Conservation (phyloP, 2,888 invertebrate genomes). For the Hemicrepidius hirtus region DNA sequence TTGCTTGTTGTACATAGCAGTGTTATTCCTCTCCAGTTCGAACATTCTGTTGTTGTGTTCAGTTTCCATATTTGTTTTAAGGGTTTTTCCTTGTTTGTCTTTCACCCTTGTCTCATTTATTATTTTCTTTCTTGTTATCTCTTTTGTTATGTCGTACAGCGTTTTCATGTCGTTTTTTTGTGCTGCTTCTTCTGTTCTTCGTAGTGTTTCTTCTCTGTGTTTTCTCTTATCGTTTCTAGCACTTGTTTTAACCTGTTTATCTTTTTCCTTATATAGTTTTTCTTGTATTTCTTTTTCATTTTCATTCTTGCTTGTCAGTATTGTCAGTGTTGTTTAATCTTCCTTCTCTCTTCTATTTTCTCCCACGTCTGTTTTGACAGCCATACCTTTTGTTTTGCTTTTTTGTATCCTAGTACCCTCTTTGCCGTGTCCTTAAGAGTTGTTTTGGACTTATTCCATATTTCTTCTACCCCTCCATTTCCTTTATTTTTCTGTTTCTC, state of each 20-base stretch:
- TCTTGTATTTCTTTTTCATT: slow-evolving; percentile 8
- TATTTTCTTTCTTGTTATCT: slow-evolving; percentile 7
- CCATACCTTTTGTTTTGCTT: slow-evolving; percentile 5
- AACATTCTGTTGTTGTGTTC: neutral
- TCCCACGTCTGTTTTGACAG: slow-evolving; percentile 7
- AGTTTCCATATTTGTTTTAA: slow-evolving; percentile 11
- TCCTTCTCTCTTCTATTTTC: slow-evolving; percentile 1
- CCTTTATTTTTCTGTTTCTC: slow-evolving; percentile 2
- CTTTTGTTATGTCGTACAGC: neutral
- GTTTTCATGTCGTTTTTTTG: slow-evolving; percentile 6
- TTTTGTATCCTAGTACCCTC: slow-evolving; percentile 2
- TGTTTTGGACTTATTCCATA: neutral
- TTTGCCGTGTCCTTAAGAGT: neutral
- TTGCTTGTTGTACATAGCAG: no score
- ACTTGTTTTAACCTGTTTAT: slow-evolving; percentile 8
- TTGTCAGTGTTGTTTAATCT: slow-evolving; percentile 12
- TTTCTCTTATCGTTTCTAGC: slow-evolving; percentile 10
- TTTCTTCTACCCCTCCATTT: neutral
- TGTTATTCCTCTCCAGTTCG: no score
- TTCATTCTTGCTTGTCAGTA: neutral
- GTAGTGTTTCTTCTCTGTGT: slow-evolving; percentile 3
- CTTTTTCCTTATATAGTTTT: slow-evolving; percentile 2
- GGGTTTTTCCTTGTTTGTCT: slow-evolving; percentile 5
- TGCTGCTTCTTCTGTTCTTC: slow-evolving; percentile 5
- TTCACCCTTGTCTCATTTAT: neutral